Percentiles rank a stretch among this genome's conserved stretches.
These are phyloP conservation scores for Drosophila varians DNA, from an alignment of 1,140 invertebrate genomes.

Conservation along the genomic window DNA sequence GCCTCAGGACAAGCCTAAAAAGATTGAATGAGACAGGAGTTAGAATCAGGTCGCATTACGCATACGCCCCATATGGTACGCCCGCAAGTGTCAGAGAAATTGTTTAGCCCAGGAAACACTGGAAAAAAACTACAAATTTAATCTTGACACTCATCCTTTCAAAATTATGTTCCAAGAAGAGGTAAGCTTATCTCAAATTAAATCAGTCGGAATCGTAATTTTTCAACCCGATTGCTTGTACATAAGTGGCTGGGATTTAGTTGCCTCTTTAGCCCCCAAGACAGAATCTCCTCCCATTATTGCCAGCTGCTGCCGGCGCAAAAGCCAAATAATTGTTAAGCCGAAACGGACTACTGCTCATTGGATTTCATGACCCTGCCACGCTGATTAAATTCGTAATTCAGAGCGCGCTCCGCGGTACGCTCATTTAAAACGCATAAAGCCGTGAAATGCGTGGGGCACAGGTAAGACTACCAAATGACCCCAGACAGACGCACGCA, in stretches of 20 bases:
- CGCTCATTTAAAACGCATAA: conserved; percentile 72
- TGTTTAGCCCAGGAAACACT: conserved; percentile 18
- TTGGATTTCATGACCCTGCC: conserved; percentile 48
- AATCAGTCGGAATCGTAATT: neutral
- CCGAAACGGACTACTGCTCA: conserved; percentile 27
- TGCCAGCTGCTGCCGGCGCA: neutral
- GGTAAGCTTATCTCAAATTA: neutral
- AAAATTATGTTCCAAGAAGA: neutral
- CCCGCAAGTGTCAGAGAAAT: conserved; percentile 11
- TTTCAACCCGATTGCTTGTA: conserved; percentile 3
- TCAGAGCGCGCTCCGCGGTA: conserved; percentile 34
- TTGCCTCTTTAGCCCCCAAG: neutral
- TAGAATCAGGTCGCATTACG: conserved; percentile 35
- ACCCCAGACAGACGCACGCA: conserved; percentile 28
- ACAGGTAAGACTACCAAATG: conserved; percentile 59
- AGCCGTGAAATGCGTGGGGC: conserved; percentile 57
- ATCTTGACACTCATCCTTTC: neutral
- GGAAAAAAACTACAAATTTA: neutral
- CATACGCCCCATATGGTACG: conserved; percentile 52
- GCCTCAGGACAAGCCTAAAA: conserved; percentile 63
- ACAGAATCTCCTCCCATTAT: neutral
- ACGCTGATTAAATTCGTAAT: conserved; percentile 68
- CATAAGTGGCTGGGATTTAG: neutral
- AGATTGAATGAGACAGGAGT: conserved; percentile 54
- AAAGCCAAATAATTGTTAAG: conserved; percentile 46